phyloP scores from a whole-genome alignment of 2,888 invertebrate genomes.

The Tetragonisca angustula region DNA sequence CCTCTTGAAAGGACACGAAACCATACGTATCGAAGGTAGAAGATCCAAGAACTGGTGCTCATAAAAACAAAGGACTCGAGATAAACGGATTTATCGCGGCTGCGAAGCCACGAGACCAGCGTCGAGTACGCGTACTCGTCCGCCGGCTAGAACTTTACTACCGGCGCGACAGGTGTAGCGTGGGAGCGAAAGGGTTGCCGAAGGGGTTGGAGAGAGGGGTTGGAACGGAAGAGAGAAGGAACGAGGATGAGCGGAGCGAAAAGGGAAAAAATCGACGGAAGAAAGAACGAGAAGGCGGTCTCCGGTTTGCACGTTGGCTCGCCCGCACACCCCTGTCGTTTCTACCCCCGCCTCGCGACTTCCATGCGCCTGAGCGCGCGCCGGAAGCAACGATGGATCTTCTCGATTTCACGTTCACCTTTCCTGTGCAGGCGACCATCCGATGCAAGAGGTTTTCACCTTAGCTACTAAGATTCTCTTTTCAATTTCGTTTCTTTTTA shows the following conservation, averaged over 20 bases:
- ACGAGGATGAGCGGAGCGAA: constrained; percentile 56
- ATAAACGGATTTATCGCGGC: constrained; percentile 78
- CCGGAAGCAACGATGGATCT: constrained; percentile 42
- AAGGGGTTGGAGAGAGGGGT: constrained; percentile 35
- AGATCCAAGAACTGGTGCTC: not conserved
- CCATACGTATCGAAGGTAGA: not conserved
- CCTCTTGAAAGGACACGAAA: not conserved
- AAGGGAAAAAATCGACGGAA: constrained; percentile 65
- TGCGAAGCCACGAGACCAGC: constrained; percentile 54
- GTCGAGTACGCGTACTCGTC: constrained; percentile 70
- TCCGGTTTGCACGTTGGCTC: constrained; percentile 79
- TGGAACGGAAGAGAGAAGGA: constrained; percentile 56
- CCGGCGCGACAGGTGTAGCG: constrained; percentile 80
- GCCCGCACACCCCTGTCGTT: constrained; percentile 72
- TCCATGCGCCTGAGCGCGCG: constrained; percentile 53
- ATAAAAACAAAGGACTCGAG: constrained; percentile 47
- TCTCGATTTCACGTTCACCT: constrained; percentile 24
- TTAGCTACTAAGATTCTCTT: too few relatives aligned
- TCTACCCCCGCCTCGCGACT: constrained; percentile 34
- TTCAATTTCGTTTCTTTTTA: too few relatives aligned
- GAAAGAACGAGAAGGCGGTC: constrained; percentile 79
- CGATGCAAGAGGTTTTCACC: not conserved
- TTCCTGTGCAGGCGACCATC: not conserved
- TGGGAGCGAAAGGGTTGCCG: constrained; percentile 76
- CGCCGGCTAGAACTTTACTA: constrained; percentile 68